Base-by-base conservation (phyloP, 1,140 invertebrate genomes). In the Penaeus japonicus region DNA sequence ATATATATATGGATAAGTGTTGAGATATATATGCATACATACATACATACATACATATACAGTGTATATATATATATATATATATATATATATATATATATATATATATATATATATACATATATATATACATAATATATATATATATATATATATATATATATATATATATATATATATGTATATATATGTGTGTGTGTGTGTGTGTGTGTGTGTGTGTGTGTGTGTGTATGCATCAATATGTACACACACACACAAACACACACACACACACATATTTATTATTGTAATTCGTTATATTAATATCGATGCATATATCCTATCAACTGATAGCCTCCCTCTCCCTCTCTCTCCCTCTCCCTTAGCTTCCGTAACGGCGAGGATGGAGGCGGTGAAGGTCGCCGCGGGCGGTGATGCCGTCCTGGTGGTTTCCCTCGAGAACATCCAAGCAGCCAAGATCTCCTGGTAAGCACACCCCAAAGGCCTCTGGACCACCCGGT, bases 321-420 rank as follows among this genome's bases (percentile, higher is more conserved):
- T 47, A 47, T 47, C 47, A 2, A 10, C 30, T 47, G 15, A 39
- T 17, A 18, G 5, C 54, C 47, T 82, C 15, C 12, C 24, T 24
- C 32, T 82, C 24, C 24, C 27, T 62, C 73, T 81, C n/a, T 62
- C 22, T 87, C 47, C 54, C 53, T 27, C 53, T 32, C 32, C 39
- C 54, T 0, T 55, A 88, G 86, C 65, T 30, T 88, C 78, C 80
- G 65, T 89, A 35, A 80, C 35, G 85, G 78, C 90, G 55, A 88
- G 90, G 80, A 90, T 90, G 90, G 90, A 89, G 87, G 88, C 84
- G 57, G 90, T 90, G 65, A 89, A 80, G 79, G 90, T 90, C 20
- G 90, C 77, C 75, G 81, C 84, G 35, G 90, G 90, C n/a, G 87
- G 84, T 24, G 90, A 90, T 57, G 90, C 90, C 75, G 86, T 90